Evolutionary conservation across 2,888 invertebrate species (phyloP).

Genomic region (Charanyca ferruginea): DNA sequence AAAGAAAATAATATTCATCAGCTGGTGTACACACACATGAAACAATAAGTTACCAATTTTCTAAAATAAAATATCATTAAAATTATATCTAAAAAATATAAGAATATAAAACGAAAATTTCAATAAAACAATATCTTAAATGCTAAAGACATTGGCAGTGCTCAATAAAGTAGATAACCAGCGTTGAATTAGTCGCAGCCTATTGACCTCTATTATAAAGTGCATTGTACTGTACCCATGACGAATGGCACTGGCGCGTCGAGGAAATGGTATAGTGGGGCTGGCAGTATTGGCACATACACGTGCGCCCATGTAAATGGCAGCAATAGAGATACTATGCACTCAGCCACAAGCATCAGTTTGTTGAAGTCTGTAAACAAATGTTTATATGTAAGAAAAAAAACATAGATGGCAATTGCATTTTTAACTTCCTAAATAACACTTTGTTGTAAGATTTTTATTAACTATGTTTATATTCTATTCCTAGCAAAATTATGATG

Average conservation of each 20-base stretch:
- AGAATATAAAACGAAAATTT: background rate
- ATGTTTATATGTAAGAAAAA: constrained; percentile 2
- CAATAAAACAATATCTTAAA: background rate
- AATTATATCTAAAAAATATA: background rate
- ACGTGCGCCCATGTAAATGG: constrained; percentile 99
- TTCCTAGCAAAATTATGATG: too few relatives aligned
- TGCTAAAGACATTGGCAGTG: constrained; percentile 7
- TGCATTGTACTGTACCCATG: constrained; percentile 93
- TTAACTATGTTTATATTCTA: background rate
- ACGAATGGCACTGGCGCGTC: constrained; percentile 99
- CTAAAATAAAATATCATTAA: too few relatives aligned
- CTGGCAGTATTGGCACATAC: constrained; percentile 99
- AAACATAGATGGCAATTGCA: background rate
- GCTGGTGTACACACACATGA: background rate
- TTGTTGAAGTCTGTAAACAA: constrained; percentile 95
- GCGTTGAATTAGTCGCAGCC: constrained; percentile 46
- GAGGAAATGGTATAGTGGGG: constrained; percentile 98
- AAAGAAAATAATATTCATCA: constrained; percentile 17
- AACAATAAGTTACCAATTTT: too few relatives aligned
- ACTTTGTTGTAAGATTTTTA: background rate
- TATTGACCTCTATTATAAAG: constrained; percentile 59
- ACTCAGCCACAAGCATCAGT: constrained; percentile 99
- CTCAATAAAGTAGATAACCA: constrained; percentile 37
- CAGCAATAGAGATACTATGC: constrained; percentile 96
- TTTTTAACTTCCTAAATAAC: background rate